Evolutionary conservation across 2,888 invertebrate genomes (phyloP).

Genomic region (Standfussiana lucernea): DNA sequence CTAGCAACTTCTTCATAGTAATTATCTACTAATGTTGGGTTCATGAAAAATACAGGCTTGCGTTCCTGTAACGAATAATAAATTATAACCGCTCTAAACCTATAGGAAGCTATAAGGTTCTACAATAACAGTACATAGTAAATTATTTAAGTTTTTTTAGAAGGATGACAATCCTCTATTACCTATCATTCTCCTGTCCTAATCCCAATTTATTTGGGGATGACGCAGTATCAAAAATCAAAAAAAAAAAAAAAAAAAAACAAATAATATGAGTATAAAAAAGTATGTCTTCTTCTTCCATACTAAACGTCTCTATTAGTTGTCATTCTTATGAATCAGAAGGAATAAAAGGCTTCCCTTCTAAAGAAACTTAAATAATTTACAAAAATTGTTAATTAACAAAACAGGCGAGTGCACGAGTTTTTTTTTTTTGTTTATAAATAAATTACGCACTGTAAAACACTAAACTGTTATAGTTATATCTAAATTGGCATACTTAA

Average conservation of each 20-base stretch:
- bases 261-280: no score
- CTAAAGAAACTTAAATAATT: neutral
- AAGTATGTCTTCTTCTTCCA: neutral
- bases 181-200: neutral
- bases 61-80: conserved; percentile 59
- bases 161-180: neutral
- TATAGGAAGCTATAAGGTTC: neutral
- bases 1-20: conserved; percentile 47
- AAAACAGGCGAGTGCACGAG: neutral
- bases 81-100: neutral
- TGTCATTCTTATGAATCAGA: neutral
- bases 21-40: conserved; percentile 59
- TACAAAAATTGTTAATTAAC: neutral
- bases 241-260: no score
- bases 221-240: no score
- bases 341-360: neutral
- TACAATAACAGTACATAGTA: neutral
- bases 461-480: neutral
- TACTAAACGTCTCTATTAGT: neutral
- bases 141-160: neutral
- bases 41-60: conserved; percentile 67
- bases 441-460: neutral
- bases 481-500: neutral
- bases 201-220: neutral
- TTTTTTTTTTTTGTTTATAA: neutral